These are phyloP conservation scores for Tetramorium parvispinum DNA, from an alignment of 1,140 invertebrate genomes.

Conservation along the genomic window DNA sequence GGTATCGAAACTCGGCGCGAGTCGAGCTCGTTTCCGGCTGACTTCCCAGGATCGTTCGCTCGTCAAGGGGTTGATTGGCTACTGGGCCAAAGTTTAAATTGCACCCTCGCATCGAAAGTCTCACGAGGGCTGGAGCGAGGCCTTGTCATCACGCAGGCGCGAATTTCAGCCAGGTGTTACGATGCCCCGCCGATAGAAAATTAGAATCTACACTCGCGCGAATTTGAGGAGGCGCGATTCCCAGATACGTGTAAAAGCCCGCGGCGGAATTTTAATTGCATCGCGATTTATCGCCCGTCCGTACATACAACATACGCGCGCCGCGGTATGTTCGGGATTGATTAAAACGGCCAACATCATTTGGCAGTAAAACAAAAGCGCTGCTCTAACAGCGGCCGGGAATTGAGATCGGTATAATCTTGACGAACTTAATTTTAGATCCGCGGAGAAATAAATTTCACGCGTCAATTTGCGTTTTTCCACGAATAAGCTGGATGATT, in stretches of 20 bases:
- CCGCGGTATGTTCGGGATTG: conserved; percentile 6
- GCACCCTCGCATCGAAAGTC: conserved; percentile 73
- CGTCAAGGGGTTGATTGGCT: conserved; percentile 74
- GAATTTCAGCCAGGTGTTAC: conserved; percentile 77
- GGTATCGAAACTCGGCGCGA: background rate
- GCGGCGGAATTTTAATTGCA: conserved; percentile 30
- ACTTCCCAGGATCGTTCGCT: conserved; percentile 37
- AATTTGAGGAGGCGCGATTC: conserved; percentile 16
- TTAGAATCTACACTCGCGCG: conserved; percentile 25
- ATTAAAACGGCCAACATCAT: background rate
- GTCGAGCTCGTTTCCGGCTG: background rate
- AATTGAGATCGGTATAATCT: background rate
- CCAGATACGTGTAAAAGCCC: conserved; percentile 9
- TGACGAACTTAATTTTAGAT: background rate
- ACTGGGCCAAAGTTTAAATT: conserved; percentile 81
- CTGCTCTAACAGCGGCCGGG: background rate
- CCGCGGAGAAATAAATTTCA: conserved; percentile 14
- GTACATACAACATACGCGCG: too few species aligned
- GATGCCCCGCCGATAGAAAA: conserved; percentile 53
- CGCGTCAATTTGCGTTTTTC: background rate
- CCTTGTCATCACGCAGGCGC: conserved; percentile 76
- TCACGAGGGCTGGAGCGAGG: conserved; percentile 64
- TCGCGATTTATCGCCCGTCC: conserved; percentile 23
- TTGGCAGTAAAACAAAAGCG: background rate
- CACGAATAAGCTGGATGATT: background rate